Base-by-base conservation (phyloP, 1,140 invertebrate species). In the Anastrepha obliqua region DNA sequence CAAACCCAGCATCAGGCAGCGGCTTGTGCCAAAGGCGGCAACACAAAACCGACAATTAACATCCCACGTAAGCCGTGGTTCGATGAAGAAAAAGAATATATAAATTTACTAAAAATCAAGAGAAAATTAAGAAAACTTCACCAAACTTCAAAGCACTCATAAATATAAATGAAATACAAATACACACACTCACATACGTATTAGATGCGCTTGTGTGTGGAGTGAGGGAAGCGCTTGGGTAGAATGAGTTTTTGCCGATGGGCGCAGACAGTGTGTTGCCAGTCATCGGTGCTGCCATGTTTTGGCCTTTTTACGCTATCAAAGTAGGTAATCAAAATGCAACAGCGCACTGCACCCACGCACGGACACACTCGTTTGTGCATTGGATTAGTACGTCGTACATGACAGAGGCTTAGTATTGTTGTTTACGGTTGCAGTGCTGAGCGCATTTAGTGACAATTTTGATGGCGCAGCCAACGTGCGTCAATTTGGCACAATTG, bases 281-380 rank as follows among this genome's bases (percentile, higher is more conserved):
- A 81, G 20, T 81, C 47, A 55, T 47, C 2, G 67, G 17, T 2
- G 74, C n/a, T 81, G 74, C 74, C 74, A 55, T 11, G 6, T 29
- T 81, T 81, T 81, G 8, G 44, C 51, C 51, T 58, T 81, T 81
- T 81, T 81, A 17, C 47, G 17, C 74, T 81, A 81, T 81, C 74
- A 81, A 81, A 81, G 74, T 81, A 55, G 74, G 74, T 47, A 81
- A 81, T 81, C 74, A 81, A 81, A 81, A 81, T 81, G 47, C 74
- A 81, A 81, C 47, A 81, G 47, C n/a, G 42, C 47, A 51, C 47
- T 55, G 74, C 74, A 29, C 74, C 74, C 74, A 81, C 74, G 74
- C 74, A 51, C 51, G 17, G 47, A 29, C 47, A 29, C 47, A 81
- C 47, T 15, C 6, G 20, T 8, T 15, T 67, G 29, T 39, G 29